These are phyloP conservation scores for Phacellophora camtschatica DNA, from an alignment of 30 jellyfish, hydroid and myxozoan genomes.

Conservation along the genomic window DNA sequence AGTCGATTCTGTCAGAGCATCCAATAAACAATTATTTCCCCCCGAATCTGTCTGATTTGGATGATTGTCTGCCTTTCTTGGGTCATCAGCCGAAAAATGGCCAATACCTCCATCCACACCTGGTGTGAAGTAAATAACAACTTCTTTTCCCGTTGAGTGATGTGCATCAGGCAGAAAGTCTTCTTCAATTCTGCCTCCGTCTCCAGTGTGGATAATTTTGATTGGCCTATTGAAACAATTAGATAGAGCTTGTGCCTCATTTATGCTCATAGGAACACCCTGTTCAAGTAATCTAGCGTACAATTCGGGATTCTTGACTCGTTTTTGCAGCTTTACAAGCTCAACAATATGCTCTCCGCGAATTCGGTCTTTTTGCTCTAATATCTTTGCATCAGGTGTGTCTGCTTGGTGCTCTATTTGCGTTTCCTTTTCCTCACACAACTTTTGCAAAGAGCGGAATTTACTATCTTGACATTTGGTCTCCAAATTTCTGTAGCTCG, in stretches of 20 bases:
- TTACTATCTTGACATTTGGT: background rate
- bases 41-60: background rate
- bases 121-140: background rate
- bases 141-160: background rate
- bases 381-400: too few relatives aligned
- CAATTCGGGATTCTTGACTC: slow-evolving; percentile 1
- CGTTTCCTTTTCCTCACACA: background rate
- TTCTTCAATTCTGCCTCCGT: background rate
- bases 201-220: background rate
- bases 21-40: slow-evolving; percentile 1
- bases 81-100: slow-evolving; percentile 12
- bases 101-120: background rate
- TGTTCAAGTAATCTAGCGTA: background rate
- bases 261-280: slow-evolving; percentile 26
- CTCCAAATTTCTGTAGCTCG: background rate
- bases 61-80: background rate
- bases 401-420: too few relatives aligned
- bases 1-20: background rate
- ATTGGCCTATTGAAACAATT: background rate
- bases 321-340: background rate
- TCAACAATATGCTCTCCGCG: background rate
- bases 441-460: background rate
- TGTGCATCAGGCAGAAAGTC: background rate
- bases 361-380: background rate
- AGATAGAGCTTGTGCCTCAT: slow-evolving; percentile 4